A percentile compares a stretch with the other conserved stretches of the same genome.
Conservation (phyloP, 2,797 vertebrate species). For the Manis crassicaudata region DNA sequence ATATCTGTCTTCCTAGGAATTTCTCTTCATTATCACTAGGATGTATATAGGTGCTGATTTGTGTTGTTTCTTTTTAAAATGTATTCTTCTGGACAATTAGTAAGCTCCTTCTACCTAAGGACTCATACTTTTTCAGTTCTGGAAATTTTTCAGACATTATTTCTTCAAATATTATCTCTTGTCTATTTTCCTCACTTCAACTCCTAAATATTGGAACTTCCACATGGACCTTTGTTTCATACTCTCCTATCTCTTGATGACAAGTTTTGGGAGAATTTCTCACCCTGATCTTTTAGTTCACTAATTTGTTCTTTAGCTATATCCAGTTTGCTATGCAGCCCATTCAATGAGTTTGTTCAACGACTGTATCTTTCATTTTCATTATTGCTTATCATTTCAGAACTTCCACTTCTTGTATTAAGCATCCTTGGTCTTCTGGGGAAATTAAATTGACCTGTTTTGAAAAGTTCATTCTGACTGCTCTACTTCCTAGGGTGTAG, state of each 20-base stretch:
- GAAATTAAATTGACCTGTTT: neutral
- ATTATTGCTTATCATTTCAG: neutral
- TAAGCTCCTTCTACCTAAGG: neutral
- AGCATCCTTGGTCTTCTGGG: neutral
- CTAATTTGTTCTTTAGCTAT: neutral
- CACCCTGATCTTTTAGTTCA: neutral
- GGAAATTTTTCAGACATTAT: neutral
- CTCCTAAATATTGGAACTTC: neutral
- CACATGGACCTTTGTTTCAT: neutral
- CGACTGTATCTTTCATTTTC: neutral
- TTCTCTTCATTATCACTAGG: neutral
- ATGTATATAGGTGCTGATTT: neutral
- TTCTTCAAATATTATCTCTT: neutral
- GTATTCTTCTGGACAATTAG: neutral
- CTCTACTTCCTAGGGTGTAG: neutral
- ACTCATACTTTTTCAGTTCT: neutral
- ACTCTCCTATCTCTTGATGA: neutral
- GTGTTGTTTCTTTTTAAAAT: neutral
- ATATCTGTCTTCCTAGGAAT: neutral
- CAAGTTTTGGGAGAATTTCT: neutral
- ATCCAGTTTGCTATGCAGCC: neutral
- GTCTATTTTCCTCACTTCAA: neutral
- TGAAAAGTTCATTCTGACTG: slow-evolving; percentile 3
- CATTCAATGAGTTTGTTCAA: neutral
- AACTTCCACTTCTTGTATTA: neutral